Conservation (phyloP, 2,888 invertebrate genomes). For the Sinhomidia bicolor region DNA sequence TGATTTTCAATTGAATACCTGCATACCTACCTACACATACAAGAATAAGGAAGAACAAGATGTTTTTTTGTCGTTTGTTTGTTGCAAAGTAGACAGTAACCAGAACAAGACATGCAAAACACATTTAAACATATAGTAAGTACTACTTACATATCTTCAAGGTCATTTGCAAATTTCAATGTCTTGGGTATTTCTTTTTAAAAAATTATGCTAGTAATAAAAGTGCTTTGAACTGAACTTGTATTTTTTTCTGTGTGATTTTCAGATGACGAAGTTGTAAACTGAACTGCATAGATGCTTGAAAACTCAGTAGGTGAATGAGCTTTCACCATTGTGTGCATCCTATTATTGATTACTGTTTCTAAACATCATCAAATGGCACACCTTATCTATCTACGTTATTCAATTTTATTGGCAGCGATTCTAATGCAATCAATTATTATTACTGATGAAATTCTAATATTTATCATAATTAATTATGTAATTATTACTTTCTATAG, state of each 20-base stretch:
- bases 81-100: background rate
- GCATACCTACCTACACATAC: no score
- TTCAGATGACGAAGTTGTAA: slow-evolving; percentile 59
- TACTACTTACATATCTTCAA: no score
- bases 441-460: no score
- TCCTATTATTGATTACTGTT: slow-evolving; percentile 18
- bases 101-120: background rate
- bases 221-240: background rate
- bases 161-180: no score
- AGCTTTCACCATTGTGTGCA: slow-evolving; percentile 61
- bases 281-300: slow-evolving; percentile 33
- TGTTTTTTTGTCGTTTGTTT: background rate
- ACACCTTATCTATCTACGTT: slow-evolving; percentile 2
- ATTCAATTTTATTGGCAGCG: no score
- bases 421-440: no score
- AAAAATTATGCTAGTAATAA: no score
- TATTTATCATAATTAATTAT: background rate
- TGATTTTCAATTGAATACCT: no score
- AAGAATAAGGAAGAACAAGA: background rate
- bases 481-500: background rate
- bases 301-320: slow-evolving; percentile 37
- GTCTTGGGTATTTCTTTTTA: no score
- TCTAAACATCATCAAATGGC: background rate
- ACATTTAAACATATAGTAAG: no score
- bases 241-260: background rate